Evolutionary conservation across 2,113 vertebrate species (phyloP), one percentile per base, ranked within the genome.

Genomic region (Eolophus roseicapilla): DNA sequence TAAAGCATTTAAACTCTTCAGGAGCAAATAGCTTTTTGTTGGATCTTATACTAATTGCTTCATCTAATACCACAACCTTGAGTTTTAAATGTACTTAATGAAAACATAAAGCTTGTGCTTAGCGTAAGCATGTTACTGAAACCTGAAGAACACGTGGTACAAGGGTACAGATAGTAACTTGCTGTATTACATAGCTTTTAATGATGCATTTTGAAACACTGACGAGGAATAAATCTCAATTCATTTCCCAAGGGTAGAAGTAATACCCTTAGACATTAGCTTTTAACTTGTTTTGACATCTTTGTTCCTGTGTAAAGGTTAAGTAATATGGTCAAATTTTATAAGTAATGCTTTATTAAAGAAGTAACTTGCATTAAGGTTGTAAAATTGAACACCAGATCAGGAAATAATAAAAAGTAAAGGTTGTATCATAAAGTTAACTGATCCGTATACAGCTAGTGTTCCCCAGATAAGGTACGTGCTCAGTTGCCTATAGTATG

Each of bases 371-470:
- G 27, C 69, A 93, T 95, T 94, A 88, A 81, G 73, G 93, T 80
- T 92, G 88, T 96, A 96, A 96, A 97, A 95, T 90, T 84, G 95
- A 93, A 78, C 93, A 90, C 90, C 90, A 89, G 91, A 86, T 93
- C 92, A 96, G 96, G 96, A 95, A 95, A 93, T 62, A 96, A 93
- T 95, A 95, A 95, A 96, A 94, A 82, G 68, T 73, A 84, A 94
- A 91, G 77, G 69, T 73, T 94, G 74, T 92, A 79, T 91, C 86
- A 88, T 96, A 97, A 96, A 97, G 88, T 92, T 92, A 97, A 96
- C 93, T 92, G 96, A 96, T 93, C 94, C 25, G 0, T 92, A 16
- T 24, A 87, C 69, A 53, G 74, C 37, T 49, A 69, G 74, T 46
- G 86, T 13, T 93, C 93, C 88, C 86, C 81, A 89, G 96, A 94